phyloP scores from a whole-genome alignment of 2,888 invertebrate species.

The Apodemia duryi region DNA sequence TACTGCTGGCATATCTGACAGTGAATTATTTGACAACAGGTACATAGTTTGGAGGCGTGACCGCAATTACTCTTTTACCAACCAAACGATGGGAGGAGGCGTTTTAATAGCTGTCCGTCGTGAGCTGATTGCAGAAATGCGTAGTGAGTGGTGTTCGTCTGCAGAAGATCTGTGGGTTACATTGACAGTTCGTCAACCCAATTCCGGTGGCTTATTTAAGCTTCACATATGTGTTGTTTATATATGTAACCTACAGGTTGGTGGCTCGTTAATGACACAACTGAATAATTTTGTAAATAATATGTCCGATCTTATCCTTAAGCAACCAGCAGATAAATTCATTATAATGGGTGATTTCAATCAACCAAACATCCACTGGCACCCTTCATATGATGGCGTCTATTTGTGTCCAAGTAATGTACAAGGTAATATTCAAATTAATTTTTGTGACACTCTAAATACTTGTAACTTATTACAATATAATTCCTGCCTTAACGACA shows the following conservation, averaged over 20 bases:
- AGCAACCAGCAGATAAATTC: constrained; percentile 4
- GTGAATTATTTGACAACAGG: not conserved
- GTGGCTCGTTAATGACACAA: constrained; percentile 12
- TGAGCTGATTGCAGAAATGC: not conserved
- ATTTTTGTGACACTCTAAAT: not conserved
- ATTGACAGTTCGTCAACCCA: not conserved
- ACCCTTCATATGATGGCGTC: not conserved
- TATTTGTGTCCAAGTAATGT: not conserved
- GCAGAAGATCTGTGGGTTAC: constrained; percentile 17
- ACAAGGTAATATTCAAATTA: not conserved
- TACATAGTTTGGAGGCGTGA: not conserved
- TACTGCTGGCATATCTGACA: not conserved
- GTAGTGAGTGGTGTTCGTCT: constrained; percentile 5
- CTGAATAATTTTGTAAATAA: not conserved
- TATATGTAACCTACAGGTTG: constrained; percentile 17
- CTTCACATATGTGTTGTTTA: constrained; percentile 17
- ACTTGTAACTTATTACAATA: no score
- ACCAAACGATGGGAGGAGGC: not conserved
- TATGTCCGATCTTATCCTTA: not conserved
- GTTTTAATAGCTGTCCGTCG: not conserved
- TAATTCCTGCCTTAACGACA: no score
- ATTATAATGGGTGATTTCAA: constrained; percentile 10
- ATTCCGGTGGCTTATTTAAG: not conserved
- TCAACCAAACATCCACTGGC: constrained; percentile 2
- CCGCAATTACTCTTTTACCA: not conserved